Conservation (phyloP, 2,797 vertebrate genomes). For the Alosa sapidissima region DNA sequence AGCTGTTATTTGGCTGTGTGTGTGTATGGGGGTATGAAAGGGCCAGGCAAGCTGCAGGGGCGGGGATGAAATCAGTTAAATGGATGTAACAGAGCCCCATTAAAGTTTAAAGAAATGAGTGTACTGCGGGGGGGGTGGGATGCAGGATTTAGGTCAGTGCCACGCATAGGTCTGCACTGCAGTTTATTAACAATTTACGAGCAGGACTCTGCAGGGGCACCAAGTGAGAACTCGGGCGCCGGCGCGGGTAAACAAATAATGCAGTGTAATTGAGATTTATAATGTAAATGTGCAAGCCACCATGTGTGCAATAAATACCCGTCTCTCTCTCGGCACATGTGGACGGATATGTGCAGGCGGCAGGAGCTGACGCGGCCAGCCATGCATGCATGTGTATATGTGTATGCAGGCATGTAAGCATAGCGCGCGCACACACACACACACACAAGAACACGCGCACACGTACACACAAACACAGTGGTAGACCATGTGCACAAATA, state of each 20-base stretch:
- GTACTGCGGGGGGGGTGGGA: slow-evolving; percentile 61
- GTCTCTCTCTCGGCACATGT: slow-evolving; percentile 3
- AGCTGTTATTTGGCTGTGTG: neutral
- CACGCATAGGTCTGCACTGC: slow-evolving; percentile 78
- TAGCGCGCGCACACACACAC: neutral
- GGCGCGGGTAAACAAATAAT: slow-evolving; percentile 71
- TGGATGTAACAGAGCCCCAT: slow-evolving; percentile 67
- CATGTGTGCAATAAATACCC: slow-evolving; percentile 64
- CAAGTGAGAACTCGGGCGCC: slow-evolving; percentile 62
- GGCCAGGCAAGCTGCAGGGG: slow-evolving; percentile 41
- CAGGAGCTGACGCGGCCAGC: neutral
- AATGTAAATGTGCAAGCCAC: slow-evolving; percentile 69
- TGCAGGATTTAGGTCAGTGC: slow-evolving; percentile 74
- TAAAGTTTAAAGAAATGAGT: slow-evolving; percentile 70
- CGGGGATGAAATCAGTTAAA: slow-evolving; percentile 61
- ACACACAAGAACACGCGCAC: neutral
- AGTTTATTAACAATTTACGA: slow-evolving; percentile 83
- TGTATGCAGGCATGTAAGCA: too few species aligned
- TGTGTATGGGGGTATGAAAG: neutral
- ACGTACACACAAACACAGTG: neutral
- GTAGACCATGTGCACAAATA: neutral
- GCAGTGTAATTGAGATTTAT: slow-evolving; percentile 76
- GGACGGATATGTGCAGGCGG: neutral
- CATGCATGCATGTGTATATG: neutral
- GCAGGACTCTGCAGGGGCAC: slow-evolving; percentile 64